Evolutionary conservation across 1,140 invertebrate species (phyloP), one percentile per base, ranked within the genome.

Genomic region (Nilaparvata lugens): DNA sequence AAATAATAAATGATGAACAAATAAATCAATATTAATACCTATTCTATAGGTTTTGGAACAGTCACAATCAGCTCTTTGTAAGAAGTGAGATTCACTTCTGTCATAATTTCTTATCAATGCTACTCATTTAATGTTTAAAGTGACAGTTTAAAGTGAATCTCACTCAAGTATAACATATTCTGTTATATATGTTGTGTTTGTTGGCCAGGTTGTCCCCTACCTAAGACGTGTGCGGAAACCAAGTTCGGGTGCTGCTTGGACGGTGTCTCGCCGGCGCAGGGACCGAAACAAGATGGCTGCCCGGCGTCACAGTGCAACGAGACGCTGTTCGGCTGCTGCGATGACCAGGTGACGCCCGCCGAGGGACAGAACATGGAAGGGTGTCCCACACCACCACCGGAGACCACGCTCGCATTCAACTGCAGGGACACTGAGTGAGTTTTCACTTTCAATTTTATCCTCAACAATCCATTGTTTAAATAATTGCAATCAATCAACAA

Each of bases 191-290:
- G 40, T 11, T 11, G n/a, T 13, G n/a, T 13, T 13, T 13, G 11
- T 42, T 42, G n/a, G n/a, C n/a, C 35, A 81, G 80, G 87, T 16
- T 93, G 89, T 69, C 79, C 81, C 0, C 82, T 75, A 61, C 80
- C 82, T 0, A 78, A 84, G 63, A 92, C 88, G 0, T 92, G 89
- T 64, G 78, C 81, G 64, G 92, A 93, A 48, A 87, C 91, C 0
- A 81, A 86, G 67, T 88, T 81, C 69, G 91, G 93, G 4, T 97
- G 95, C 74, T 97, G 95, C 72, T 77, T 83, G 7, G 95, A 97
- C 73, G 88, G 84, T 1, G 83, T 95, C 0, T 93, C 93, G 0
- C 80, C 88, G 4, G 91, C 93, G 0, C 69, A 76, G 43, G 92
- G 90, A 6, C 74, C 78, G 0, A 80, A 88, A 16, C 75, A 81